These are phyloP conservation scores for Thalassoma bifasciatum DNA, from an alignment of 2,113 vertebrate genomes.

Conservation along the genomic window DNA sequence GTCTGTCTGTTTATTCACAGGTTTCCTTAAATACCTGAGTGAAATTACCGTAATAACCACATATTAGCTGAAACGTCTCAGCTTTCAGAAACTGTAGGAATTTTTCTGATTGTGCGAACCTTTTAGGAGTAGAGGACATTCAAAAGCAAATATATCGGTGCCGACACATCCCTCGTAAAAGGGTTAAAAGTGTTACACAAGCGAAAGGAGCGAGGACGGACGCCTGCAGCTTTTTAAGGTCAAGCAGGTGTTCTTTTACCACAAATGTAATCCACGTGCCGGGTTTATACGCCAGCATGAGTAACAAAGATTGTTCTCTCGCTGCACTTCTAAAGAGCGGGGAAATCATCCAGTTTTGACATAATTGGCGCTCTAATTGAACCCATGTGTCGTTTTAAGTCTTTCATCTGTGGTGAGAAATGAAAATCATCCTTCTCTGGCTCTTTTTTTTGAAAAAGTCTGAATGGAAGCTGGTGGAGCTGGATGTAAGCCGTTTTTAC, in stretches of 20 bases:
- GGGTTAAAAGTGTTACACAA: slow-evolving; percentile 43
- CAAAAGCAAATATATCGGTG: too few species aligned
- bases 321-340: slow-evolving; percentile 49
- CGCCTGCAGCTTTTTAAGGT: slow-evolving; percentile 38
- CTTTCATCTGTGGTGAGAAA: slow-evolving; percentile 24
- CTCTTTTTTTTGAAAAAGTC: slow-evolving; percentile 41
- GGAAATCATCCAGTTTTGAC: slow-evolving; percentile 33
- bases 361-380: slow-evolving; percentile 55
- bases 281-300: slow-evolving; percentile 54
- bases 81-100: too few species aligned
- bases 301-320: slow-evolving; percentile 60
- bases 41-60: too few species aligned
- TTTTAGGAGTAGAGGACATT: too few species aligned
- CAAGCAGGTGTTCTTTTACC: slow-evolving; percentile 72
- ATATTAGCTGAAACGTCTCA: too few species aligned
- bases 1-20: too few species aligned
- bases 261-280: slow-evolving; percentile 54
- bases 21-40: too few species aligned
- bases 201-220: background rate
- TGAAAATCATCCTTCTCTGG: slow-evolving; percentile 25
- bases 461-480: slow-evolving; percentile 30
- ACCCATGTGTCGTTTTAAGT: slow-evolving; percentile 29
- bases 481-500: slow-evolving; percentile 26
- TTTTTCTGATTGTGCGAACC: too few species aligned
- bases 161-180: too few species aligned